phyloP scores from a whole-genome alignment of 2,113 vertebrate genomes.

The Phrynocephalus versicolor region DNA sequence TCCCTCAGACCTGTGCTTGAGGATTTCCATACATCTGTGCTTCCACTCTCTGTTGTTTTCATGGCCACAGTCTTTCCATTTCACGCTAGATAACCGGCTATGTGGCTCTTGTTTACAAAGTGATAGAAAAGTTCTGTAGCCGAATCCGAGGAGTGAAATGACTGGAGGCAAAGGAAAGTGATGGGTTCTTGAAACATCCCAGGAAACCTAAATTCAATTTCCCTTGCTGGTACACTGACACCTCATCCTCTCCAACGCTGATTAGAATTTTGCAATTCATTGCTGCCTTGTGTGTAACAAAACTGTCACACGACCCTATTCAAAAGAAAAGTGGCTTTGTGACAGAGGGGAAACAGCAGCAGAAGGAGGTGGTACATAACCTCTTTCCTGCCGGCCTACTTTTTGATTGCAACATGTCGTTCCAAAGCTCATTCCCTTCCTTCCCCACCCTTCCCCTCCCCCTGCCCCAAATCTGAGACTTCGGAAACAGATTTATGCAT shows the following conservation, averaged over 20 bases:
- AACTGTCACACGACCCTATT: neutral
- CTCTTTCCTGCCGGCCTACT: neutral
- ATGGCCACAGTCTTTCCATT: neutral
- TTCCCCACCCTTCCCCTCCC: neutral
- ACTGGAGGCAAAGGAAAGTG: constrained; percentile 28
- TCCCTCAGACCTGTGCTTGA: neutral
- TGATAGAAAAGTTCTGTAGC: constrained; percentile 18
- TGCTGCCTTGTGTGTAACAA: neutral
- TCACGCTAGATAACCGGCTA: constrained; percentile 11
- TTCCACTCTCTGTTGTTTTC: neutral
- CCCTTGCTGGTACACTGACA: neutral
- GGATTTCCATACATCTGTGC: neutral
- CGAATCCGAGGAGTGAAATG: constrained; percentile 30
- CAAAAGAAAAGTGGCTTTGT: neutral
- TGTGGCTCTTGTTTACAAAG: constrained; percentile 2
- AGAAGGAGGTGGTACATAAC: neutral
- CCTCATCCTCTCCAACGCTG: neutral
- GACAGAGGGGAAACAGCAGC: neutral
- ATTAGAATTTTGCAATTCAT: neutral
- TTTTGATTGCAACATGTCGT: neutral
- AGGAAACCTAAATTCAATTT: constrained; percentile 51
- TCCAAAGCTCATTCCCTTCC: too few species aligned
- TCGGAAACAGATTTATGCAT: neutral
- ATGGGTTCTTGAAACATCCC: constrained; percentile 53
- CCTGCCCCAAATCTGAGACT: neutral